phyloP scores from a whole-genome alignment of 2,113 vertebrate genomes.

The Penelope pileata region DNA sequence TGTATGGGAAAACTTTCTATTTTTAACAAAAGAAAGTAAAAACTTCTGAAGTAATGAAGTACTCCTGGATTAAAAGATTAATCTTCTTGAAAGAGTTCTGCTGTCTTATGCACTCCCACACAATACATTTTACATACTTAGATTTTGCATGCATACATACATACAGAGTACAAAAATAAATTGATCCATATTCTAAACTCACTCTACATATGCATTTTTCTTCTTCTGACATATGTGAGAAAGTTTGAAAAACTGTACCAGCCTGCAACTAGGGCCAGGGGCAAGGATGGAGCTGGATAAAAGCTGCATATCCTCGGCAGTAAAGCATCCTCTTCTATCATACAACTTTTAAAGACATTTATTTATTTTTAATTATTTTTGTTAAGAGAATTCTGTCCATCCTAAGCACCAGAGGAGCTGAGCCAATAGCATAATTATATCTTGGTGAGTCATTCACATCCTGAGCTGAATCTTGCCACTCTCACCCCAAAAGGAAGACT shows the following conservation, averaged over 20 bases:
- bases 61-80: constrained; percentile 42
- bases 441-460: neutral
- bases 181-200: constrained; percentile 59
- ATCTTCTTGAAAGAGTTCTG: constrained; percentile 63
- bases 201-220: constrained; percentile 60
- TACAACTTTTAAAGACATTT: neutral
- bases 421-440: neutral
- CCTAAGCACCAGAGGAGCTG: neutral
- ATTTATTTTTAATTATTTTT: neutral
- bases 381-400: neutral
- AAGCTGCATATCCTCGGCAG: neutral
- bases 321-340: neutral
- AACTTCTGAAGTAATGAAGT: constrained; percentile 59
- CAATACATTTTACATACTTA: constrained; percentile 62
- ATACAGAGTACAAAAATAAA: constrained; percentile 64
- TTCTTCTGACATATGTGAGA: constrained; percentile 59
- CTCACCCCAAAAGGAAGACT: neutral
- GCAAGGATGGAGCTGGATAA: neutral
- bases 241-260: constrained; percentile 42
- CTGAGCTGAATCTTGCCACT: neutral
- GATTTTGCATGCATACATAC: constrained; percentile 68
- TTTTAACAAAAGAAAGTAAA: constrained; percentile 68
- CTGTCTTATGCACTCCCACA: constrained; percentile 57
- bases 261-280: neutral
- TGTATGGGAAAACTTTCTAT: constrained; percentile 59